These are phyloP conservation scores for Miichthys miiuy DNA, from an alignment of 2,797 vertebrate species.

Conservation along the genomic window DNA sequence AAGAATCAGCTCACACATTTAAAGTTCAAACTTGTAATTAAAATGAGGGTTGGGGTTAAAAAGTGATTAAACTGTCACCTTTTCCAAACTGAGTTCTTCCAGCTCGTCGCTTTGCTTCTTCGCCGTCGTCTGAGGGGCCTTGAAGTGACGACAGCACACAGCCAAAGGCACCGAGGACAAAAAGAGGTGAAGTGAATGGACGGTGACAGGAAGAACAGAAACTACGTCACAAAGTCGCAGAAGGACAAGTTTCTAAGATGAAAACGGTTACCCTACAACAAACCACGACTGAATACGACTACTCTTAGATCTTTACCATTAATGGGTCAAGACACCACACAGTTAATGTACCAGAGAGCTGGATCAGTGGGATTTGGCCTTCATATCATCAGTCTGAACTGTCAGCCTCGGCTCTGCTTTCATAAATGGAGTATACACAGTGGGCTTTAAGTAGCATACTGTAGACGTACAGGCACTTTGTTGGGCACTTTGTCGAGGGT, in stretches of 20 bases:
- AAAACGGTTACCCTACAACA: neutral
- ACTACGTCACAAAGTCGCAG: neutral
- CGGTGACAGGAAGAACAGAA: conserved; percentile 16
- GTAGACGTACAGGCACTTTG: conserved; percentile 47
- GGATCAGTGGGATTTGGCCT: neutral
- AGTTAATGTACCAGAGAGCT: neutral
- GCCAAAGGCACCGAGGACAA: conserved; percentile 13
- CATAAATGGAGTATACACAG: neutral
- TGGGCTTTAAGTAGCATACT: neutral
- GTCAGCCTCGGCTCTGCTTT: no score
- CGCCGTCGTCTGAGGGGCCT: conserved; percentile 61
- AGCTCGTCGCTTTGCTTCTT: conserved; percentile 48
- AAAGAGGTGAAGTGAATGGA: conserved; percentile 19
- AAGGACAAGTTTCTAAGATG: neutral
- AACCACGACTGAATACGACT: no score
- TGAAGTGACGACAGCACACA: conserved; percentile 5
- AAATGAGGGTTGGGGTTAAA: no score
- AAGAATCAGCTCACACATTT: no score
- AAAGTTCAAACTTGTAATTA: no score
- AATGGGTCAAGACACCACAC: neutral
- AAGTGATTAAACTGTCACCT: conserved; percentile 80
- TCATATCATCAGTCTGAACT: neutral
- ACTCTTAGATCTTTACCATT: neutral
- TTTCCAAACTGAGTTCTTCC: conserved; percentile 90
- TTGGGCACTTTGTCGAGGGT: neutral